These are phyloP conservation scores for Megaceryle torquata DNA, from an alignment of 2,113 vertebrate genomes.

Conservation along the genomic window DNA sequence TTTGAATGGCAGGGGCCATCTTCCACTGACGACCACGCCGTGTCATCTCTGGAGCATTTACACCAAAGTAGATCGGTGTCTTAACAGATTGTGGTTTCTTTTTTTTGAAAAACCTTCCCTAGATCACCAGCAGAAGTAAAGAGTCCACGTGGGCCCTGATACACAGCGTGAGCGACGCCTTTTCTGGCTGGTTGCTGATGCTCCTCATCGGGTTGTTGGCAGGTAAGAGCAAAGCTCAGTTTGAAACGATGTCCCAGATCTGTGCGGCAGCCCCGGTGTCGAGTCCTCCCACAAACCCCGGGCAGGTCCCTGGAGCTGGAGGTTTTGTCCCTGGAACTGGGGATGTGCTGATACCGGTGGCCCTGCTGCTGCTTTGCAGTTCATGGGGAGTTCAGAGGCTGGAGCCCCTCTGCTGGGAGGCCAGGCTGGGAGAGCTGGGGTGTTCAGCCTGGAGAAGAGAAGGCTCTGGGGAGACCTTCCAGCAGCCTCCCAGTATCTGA, in stretches of 20 bases:
- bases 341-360: accelerated
- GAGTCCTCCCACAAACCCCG: not conserved
- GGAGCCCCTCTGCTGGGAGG: too few relatives aligned
- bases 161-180: slow-evolving; percentile 90
- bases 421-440: too few relatives aligned
- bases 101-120: not conserved
- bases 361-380: not conserved
- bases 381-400: not conserved
- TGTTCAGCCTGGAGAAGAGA: too few relatives aligned
- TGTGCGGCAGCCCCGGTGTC: accelerated
- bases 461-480: too few relatives aligned
- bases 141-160: slow-evolving; percentile 89
- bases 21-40: not conserved
- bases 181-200: slow-evolving; percentile 97
- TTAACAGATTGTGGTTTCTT: not conserved
- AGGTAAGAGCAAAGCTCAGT: slow-evolving; percentile 73
- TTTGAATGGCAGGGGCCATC: not conserved
- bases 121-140: slow-evolving; percentile 92
- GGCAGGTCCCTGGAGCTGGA: not conserved
- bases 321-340: not conserved
- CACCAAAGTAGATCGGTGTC: not conserved
- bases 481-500: too few relatives aligned
- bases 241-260: accelerated
- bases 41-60: not conserved
- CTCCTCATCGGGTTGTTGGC: slow-evolving; percentile 91